Conservation (phyloP, 2,113 vertebrate genomes). For the Podarcis muralis region DNA sequence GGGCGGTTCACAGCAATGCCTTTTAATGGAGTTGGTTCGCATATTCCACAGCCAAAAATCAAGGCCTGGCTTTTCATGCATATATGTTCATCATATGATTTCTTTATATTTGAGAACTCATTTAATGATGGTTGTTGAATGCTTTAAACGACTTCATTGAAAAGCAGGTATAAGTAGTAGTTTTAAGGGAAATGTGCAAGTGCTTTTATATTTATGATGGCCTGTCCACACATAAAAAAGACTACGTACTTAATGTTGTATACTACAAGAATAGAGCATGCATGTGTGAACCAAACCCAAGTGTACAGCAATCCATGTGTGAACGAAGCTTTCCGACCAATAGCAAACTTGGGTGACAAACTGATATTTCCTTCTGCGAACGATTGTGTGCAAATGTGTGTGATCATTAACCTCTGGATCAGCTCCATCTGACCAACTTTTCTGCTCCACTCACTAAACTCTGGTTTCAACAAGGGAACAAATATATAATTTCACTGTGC, state of each 20-base stretch:
- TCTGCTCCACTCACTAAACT: background rate
- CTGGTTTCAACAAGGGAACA: accelerated
- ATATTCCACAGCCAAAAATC: too few relatives aligned
- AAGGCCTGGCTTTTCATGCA: too few relatives aligned
- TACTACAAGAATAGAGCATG: too few relatives aligned
- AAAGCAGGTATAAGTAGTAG: background rate
- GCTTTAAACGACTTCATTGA: background rate
- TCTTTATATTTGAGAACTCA: too few relatives aligned
- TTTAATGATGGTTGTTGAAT: too few relatives aligned
- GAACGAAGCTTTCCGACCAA: background rate
- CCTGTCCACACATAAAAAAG: background rate
- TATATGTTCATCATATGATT: too few relatives aligned
- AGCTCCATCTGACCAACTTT: background rate
- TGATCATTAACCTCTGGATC: background rate
- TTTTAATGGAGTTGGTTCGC: too few relatives aligned
- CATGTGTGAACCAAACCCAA: background rate
- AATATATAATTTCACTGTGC: background rate
- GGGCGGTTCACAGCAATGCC: too few relatives aligned
- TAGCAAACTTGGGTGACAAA: background rate
- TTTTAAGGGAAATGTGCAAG: background rate
- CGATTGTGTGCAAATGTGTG: background rate
- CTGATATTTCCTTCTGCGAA: background rate
- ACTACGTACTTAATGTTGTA: background rate
- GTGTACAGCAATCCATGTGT: background rate
- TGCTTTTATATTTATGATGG: background rate